These are phyloP conservation scores for Eurois occulta DNA, from an alignment of 2,888 invertebrate species.

Conservation along the genomic window DNA sequence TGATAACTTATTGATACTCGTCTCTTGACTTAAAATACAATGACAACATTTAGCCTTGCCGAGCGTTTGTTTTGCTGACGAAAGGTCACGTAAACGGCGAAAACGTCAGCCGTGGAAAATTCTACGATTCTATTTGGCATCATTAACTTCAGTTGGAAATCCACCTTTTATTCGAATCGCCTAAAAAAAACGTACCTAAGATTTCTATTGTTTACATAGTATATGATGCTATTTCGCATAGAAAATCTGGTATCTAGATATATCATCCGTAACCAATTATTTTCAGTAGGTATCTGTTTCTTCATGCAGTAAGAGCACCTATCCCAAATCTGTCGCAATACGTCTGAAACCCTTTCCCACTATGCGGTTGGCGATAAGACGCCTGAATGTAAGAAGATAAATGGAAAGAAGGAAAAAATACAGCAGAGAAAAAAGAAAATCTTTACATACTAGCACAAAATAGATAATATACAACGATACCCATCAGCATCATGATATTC, in stretches of 20 bases:
- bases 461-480: neutral
- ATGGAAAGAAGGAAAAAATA: constrained; percentile 10
- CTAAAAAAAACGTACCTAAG: neutral
- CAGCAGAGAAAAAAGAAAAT: neutral
- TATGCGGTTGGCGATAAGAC: constrained; percentile 24
- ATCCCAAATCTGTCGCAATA: constrained; percentile 42
- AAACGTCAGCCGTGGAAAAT: constrained; percentile 29
- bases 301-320: constrained; percentile 11
- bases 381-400: constrained; percentile 11
- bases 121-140: constrained; percentile 12
- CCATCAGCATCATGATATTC: neutral
- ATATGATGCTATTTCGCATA: neutral
- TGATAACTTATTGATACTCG: constrained; percentile 26
- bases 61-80: constrained; percentile 53
- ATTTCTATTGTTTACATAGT: neutral
- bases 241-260: neutral
- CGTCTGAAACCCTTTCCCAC: constrained; percentile 11
- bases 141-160: constrained; percentile 21
- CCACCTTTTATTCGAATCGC: neutral
- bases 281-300: neutral
- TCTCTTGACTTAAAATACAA: constrained; percentile 43
- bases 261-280: neutral
- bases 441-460: neutral
- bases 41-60: constrained; percentile 55
- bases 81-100: constrained; percentile 54